Evolutionary conservation across 2,888 invertebrate genomes (phyloP).

Genomic region (Ceraclea dissimilis): DNA sequence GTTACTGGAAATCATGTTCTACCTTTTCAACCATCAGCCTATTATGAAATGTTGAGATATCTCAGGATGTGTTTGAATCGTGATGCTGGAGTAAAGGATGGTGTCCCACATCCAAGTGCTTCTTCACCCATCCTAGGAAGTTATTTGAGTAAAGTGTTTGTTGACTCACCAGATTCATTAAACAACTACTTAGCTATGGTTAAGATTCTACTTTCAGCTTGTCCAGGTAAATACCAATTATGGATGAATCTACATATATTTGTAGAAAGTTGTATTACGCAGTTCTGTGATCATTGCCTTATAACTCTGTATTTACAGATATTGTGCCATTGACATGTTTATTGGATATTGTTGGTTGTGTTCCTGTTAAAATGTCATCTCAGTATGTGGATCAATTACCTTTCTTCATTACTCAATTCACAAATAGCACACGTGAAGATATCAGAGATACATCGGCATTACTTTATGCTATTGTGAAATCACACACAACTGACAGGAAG

Average conservation of each 20-base stretch:
- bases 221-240: slow-evolving; percentile 58
- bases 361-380: slow-evolving; percentile 60
- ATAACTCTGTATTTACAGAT: slow-evolving; percentile 39
- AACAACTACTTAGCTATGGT: slow-evolving; percentile 62
- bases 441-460: slow-evolving; percentile 66
- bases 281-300: not conserved
- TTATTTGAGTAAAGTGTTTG: slow-evolving; percentile 51
- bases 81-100: slow-evolving; percentile 45
- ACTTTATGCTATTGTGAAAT: slow-evolving; percentile 66
- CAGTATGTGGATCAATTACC: slow-evolving; percentile 56
- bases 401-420: slow-evolving; percentile 58
- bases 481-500: slow-evolving; percentile 49
- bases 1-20: slow-evolving; percentile 59
- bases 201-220: slow-evolving; percentile 55
- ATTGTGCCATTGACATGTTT: slow-evolving; percentile 64
- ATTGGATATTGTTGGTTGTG: slow-evolving; percentile 76
- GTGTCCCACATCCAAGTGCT: slow-evolving; percentile 55
- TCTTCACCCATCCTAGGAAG: slow-evolving; percentile 58
- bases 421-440: slow-evolving; percentile 64
- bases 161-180: slow-evolving; percentile 50
- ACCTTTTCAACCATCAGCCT: slow-evolving; percentile 64
- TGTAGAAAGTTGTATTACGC: not conserved
- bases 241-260: too few species aligned
- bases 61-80: slow-evolving; percentile 70
- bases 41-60: slow-evolving; percentile 73